Evolutionary conservation across 1,140 invertebrate species (phyloP), one percentile per base, ranked within the genome.

Genomic region (Lutraria rhynchaena): DNA sequence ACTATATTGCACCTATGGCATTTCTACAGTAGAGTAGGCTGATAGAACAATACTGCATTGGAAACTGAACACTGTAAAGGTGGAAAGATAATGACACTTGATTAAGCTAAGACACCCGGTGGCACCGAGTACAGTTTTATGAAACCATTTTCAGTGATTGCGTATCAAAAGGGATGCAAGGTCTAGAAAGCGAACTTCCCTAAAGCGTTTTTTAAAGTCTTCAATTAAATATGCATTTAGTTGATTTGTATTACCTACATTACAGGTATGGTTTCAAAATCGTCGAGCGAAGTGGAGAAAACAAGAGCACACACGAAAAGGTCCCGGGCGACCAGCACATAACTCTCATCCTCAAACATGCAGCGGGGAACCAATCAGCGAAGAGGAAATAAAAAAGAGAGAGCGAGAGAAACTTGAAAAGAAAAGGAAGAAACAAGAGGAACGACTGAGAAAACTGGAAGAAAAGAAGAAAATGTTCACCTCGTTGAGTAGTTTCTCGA

Each of bases 231-330:
- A 49, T 49, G n/a, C 46, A 13, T 49, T 49, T 49, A 49, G n/a
- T n/a, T n/a, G n/a, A 53, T 0, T 0, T n/a, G 17, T 31, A 51
- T 70, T 15, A 46, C 3, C 9, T 41, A 5, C 19, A 41, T 90
- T 94, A 31, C 94, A 99, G 98, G 99, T 99, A 78, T 99, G 98
- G 98, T 99, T 99, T 93, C 99, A 99, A 94, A 99, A 99, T 93
- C 95, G 99, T 63, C 94, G 99, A 69, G 99, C 99, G 13, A 99
- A 99, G 93, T 99, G 99, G 98, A 94, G 98, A 75, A 99, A 99
- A 94, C 99, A 98, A 92, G 99, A 99, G 92, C 98, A 99, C 93
- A 99, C 98, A 69, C 98, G 99, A 93, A 99, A 99, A 86, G 98
- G 98, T 27, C 98, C 98, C 0, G 98, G 98, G 0, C 95, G 98